Conservation (phyloP, 2,113 vertebrate genomes). For the Galbula dea region DNA sequence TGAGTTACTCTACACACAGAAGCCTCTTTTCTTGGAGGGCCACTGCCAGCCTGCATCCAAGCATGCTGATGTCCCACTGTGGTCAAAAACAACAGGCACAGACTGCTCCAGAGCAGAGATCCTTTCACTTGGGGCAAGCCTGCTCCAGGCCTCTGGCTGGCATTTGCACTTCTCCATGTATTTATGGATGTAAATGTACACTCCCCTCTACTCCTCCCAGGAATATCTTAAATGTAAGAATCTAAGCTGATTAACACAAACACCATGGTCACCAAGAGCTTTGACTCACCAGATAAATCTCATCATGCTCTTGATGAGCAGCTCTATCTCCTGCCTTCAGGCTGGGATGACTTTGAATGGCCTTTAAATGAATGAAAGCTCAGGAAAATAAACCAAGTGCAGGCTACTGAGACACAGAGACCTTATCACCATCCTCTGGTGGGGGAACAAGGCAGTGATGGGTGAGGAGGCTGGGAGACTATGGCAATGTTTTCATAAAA, state of each 20-base stretch:
- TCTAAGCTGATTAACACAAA: not conserved
- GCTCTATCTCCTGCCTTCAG: not conserved
- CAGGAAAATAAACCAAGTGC: not conserved
- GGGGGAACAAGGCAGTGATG: not conserved
- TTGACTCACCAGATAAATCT: not conserved
- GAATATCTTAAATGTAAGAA: not conserved
- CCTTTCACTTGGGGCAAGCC: not conserved
- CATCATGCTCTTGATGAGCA: not conserved
- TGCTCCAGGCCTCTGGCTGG: not conserved
- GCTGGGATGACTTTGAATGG: not conserved
- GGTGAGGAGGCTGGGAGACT: not conserved
- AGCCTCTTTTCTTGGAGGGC: not conserved
- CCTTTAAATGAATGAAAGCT: not conserved
- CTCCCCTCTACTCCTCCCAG: not conserved
- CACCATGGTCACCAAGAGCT: not conserved
- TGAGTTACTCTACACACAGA: not conserved
- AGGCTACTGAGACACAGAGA: not conserved
- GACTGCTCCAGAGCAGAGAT: not conserved
- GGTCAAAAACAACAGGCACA: not conserved
- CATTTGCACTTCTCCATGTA: not conserved
- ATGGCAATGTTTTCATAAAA: not conserved
- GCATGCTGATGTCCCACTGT: fast-evolving
- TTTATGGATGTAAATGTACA: not conserved
- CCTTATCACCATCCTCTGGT: not conserved
- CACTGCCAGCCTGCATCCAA: not conserved